Percentiles rank a stretch among this genome's conserved stretches.
Conservation (phyloP, 1,140 invertebrate genomes). For the Cardiocondyla obscurior region DNA sequence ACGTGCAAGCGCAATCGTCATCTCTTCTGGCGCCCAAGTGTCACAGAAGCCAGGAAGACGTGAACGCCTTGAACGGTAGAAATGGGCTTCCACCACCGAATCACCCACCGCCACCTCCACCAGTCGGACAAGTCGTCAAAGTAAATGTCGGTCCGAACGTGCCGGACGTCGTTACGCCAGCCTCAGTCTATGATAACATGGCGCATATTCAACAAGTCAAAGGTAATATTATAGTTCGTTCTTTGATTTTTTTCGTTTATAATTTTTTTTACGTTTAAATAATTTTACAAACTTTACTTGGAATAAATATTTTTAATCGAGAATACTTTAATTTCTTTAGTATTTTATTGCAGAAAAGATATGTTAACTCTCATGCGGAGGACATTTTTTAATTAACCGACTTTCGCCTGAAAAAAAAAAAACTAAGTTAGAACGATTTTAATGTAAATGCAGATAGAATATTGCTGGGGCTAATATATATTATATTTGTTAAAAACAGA, state of each 20-base stretch:
- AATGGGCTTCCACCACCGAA: conserved; percentile 87
- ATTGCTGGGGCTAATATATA: no score
- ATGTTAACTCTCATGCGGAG: no score
- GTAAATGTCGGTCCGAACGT: conserved; percentile 86
- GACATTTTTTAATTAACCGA: no score
- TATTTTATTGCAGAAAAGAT: not conserved
- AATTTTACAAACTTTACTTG: not conserved
- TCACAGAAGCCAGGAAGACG: conserved; percentile 91
- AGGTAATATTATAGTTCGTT: conserved; percentile 74
- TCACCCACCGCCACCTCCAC: conserved; percentile 89
- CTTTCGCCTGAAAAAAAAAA: no score
- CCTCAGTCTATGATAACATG: conserved; percentile 82
- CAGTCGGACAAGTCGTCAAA: conserved; percentile 89
- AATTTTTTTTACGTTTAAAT: not conserved
- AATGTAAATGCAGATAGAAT: no score
- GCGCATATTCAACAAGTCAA: conserved; percentile 83
- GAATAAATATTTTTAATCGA: not conserved
- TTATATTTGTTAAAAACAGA: conserved; percentile 65
- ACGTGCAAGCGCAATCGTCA: conserved; percentile 82
- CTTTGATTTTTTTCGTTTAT: not conserved
- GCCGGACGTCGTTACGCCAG: conserved; percentile 80
- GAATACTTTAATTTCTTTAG: not conserved
- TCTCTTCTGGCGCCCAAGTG: conserved; percentile 82
- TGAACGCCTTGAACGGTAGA: conserved; percentile 85
- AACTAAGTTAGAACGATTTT: no score